Conservation (phyloP, 2,797 vertebrate genomes). For the Rhincodon typus region DNA sequence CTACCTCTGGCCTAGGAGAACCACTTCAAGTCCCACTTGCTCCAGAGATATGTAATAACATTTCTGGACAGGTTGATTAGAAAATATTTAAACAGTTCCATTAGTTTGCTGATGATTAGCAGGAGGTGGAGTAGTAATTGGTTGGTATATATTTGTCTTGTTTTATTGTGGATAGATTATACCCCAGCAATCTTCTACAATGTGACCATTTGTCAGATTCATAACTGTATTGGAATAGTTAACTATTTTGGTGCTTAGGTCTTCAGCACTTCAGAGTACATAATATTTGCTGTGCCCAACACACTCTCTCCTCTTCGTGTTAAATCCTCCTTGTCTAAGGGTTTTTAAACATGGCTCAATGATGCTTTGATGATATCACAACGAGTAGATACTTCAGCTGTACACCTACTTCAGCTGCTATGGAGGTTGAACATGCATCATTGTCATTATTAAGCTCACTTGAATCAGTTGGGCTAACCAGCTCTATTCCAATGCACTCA, state of each 20-base stretch:
- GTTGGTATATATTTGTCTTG: neutral
- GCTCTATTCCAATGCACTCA: too few species aligned
- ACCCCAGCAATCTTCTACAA: neutral
- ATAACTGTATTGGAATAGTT: neutral
- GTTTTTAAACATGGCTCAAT: neutral
- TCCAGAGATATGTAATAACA: too few species aligned
- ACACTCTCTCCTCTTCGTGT: neutral
- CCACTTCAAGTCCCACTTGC: neutral
- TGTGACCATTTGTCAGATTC: neutral
- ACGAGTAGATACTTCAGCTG: neutral
- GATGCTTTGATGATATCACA: neutral
- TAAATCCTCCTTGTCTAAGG: neutral
- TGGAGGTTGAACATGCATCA: neutral
- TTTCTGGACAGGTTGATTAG: too few species aligned
- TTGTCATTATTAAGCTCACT: neutral
- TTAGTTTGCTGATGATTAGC: neutral
- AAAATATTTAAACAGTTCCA: too few species aligned
- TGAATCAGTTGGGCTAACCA: too few species aligned
- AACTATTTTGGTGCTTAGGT: neutral
- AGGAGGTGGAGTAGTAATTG: neutral
- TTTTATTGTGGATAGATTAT: neutral
- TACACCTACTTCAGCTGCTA: neutral
- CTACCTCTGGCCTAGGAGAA: neutral
- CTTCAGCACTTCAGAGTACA: neutral
- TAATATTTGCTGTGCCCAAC: neutral